Percentiles rank a stretch among this genome's conserved stretches.
These are phyloP conservation scores for Drosophila nasuta DNA, from an alignment of 1,140 invertebrate species.

Conservation along the genomic window DNA sequence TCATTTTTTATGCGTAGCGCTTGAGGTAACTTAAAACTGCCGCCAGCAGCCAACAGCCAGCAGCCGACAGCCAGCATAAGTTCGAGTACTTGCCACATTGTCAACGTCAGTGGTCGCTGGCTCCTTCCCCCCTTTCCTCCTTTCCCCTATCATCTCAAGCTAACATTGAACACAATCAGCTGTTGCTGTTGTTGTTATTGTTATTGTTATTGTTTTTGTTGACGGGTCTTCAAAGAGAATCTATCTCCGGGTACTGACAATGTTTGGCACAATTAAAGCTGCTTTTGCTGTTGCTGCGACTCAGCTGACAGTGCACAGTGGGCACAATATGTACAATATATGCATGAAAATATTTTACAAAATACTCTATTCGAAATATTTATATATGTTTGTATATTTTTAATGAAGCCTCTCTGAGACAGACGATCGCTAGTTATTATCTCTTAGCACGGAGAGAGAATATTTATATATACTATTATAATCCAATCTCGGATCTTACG, in stretches of 20 bases:
- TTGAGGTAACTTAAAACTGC: slow-evolving; percentile 52
- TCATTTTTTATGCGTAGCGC: slow-evolving; percentile 48
- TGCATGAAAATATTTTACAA: no score
- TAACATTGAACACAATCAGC: slow-evolving; percentile 51
- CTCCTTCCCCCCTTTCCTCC: background rate
- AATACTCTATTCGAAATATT: no score
- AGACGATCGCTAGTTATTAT: no score
- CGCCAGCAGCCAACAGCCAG: slow-evolving; percentile 38
- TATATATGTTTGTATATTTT: no score
- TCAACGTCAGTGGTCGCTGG: slow-evolving; percentile 61
- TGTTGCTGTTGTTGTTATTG: slow-evolving; percentile 51
- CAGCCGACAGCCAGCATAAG: slow-evolving; percentile 62
- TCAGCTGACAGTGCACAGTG: slow-evolving; percentile 64
- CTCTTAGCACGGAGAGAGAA: no score
- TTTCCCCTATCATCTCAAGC: background rate
- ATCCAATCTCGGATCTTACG: no score
- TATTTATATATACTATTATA: no score
- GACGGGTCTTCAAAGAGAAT: slow-evolving; percentile 57
- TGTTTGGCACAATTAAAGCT: slow-evolving; percentile 79
- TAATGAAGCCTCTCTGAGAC: no score
- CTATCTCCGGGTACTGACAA: slow-evolving; percentile 72
- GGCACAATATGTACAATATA: background rate
- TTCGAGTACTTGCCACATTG: slow-evolving; percentile 54
- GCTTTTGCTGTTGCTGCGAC: slow-evolving; percentile 36
- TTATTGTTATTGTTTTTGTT: slow-evolving; percentile 29